Base-by-base conservation (phyloP, 2,797 vertebrate genomes). In the Manis crassicaudata region DNA sequence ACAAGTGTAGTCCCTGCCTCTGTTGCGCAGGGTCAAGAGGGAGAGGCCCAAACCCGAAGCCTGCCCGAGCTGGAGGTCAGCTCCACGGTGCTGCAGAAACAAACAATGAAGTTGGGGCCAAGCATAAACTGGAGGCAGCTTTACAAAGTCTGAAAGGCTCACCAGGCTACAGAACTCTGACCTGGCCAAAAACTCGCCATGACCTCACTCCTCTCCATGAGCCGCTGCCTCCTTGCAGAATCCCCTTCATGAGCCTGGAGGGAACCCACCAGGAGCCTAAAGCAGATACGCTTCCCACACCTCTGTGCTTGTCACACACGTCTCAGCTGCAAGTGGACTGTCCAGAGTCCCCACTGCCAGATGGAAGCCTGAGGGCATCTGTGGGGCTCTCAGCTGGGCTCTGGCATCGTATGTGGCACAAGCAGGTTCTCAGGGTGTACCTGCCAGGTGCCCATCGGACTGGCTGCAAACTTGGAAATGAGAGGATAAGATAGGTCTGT, bases 161-260 rank as follows among this genome's bases (percentile, higher is more conserved):
- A 79, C 32, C 86, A 88, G 67, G 94, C 60, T 62, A 67, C 73
- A 46, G 50, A 35, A 95, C 91, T 62, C 88, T 79, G 46, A 35
- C 89, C 92, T 97, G 86, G 96, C 95, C 86, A 13, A 29, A 86
- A 92, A 58, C 85, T 76, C 8, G 0, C 87, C 50, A 86, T 97
- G 96, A 98, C 86, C 95, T 98, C 97, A 97, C 18, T 87, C 40
- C 54, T 72, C 95, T 96, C 97, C 86, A 97, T 84, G 89, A 98
- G 92, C 96, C 96, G 92, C 95, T 94, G 88, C 90, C 70, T 96
- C 91, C 83, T 87, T 62, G 84, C 40, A 2, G 94, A 96, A 97
- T 89, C 81, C 92, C 40, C 76, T 86, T 50, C 96, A 25, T 77
- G 85, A 92, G 75, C 50, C 83, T 58, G 90, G 85, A 77, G 94